These are phyloP conservation scores for Belonocnema kinseyi DNA, from an alignment of 1,140 invertebrate genomes.

Conservation along the genomic window DNA sequence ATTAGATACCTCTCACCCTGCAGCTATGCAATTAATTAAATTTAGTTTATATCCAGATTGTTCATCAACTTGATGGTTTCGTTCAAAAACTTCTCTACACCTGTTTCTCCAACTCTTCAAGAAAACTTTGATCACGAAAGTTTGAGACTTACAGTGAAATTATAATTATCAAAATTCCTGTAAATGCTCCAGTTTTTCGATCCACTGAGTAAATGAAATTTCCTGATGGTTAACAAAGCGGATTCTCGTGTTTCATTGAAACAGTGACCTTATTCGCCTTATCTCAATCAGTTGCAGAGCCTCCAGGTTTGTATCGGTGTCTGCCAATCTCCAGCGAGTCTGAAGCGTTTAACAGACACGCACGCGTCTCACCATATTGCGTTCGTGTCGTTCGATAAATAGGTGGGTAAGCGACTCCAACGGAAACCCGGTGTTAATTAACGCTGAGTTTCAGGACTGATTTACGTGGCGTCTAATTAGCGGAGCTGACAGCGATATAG, in stretches of 20 bases:
- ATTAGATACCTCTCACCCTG: slow-evolving; percentile 60
- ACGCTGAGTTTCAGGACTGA: slow-evolving; percentile 75
- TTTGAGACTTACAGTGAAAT: slow-evolving; percentile 34
- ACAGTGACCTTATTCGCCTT: not conserved
- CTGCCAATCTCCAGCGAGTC: slow-evolving; percentile 51
- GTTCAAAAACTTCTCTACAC: slow-evolving; percentile 43
- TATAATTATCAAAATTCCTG: not conserved
- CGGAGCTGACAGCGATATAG: slow-evolving; percentile 72
- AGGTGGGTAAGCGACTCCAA: slow-evolving; percentile 71
- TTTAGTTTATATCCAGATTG: slow-evolving; percentile 61
- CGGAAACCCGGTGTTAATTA: slow-evolving; percentile 74
- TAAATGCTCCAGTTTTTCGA: not conserved
- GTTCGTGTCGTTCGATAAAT: slow-evolving; percentile 71
- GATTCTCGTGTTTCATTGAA: not conserved
- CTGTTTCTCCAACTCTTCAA: slow-evolving; percentile 6
- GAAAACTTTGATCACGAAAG: slow-evolving; percentile 7
- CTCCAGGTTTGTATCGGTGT: slow-evolving; percentile 48
- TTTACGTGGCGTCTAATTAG: slow-evolving; percentile 76
- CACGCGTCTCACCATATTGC: slow-evolving; percentile 64
- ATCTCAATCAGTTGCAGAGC: slow-evolving; percentile 46
- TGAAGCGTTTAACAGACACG: slow-evolving; percentile 58
- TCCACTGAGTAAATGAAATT: too few species aligned
- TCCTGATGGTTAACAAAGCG: not conserved
- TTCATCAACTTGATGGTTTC: slow-evolving; percentile 57
- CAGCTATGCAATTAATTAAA: slow-evolving; percentile 67